Conservation (phyloP, 2,888 invertebrate species). For the Amblyjoppa fuscipennis region DNA sequence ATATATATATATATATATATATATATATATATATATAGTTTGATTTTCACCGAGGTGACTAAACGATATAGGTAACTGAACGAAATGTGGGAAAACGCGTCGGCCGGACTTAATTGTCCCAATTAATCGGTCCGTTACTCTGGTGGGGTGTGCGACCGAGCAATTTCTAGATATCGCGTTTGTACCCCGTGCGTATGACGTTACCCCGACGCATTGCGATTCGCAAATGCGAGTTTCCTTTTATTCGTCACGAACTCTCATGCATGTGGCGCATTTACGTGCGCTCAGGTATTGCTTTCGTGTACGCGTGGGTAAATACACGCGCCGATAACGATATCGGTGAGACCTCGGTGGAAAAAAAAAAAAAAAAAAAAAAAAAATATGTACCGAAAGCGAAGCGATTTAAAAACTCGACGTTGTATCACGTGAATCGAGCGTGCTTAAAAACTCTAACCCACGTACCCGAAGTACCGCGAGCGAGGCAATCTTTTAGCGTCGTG, state of each 20-base stretch:
- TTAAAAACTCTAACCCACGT: slow-evolving; percentile 1
- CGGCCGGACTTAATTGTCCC: background rate
- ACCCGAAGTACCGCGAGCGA: slow-evolving; percentile 34
- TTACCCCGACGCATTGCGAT: background rate
- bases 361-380: slow-evolving; percentile 9
- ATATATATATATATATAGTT: background rate
- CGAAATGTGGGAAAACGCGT: background rate
- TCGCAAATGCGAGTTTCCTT: slow-evolving; percentile 2
- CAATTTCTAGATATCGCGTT: slow-evolving; percentile 1
- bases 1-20: too few relatives aligned
- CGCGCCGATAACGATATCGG: background rate
- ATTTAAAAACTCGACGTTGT: background rate
- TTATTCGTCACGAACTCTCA: background rate
- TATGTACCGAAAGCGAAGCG: slow-evolving; percentile 1
- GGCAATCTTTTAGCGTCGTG: slow-evolving; percentile 36
- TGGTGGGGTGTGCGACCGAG: background rate
- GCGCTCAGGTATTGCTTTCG: background rate
- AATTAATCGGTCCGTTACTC: background rate
- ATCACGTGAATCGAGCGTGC: slow-evolving; percentile 29
- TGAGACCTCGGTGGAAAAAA: background rate
- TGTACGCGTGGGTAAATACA: background rate
- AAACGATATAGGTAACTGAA: background rate
- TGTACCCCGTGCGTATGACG: background rate
- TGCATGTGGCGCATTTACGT: background rate
- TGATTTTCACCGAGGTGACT: background rate